These are phyloP conservation scores for Apodemia hepburni DNA, from an alignment of 2,888 invertebrate species.

Conservation along the genomic window DNA sequence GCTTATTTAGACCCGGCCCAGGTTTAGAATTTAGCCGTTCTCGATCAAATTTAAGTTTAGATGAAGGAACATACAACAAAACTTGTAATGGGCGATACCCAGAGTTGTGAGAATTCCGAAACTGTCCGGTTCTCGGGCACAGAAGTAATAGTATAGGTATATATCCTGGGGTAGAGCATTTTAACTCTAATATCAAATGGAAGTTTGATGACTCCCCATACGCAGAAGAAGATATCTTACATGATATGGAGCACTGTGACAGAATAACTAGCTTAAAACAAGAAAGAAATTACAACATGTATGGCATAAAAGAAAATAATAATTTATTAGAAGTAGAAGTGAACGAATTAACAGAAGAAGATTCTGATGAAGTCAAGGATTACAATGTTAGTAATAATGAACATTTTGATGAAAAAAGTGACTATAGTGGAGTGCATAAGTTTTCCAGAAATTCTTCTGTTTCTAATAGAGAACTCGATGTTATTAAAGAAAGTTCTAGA, in stretches of 20 bases:
- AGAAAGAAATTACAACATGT: slow-evolving; percentile 60
- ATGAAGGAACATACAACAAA: slow-evolving; percentile 72
- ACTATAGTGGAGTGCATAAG: slow-evolving; percentile 60
- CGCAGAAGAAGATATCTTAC: slow-evolving; percentile 59
- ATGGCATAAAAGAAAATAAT: slow-evolving; percentile 57
- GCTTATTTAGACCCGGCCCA: slow-evolving; percentile 64
- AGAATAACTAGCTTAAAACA: slow-evolving; percentile 67
- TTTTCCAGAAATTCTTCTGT: slow-evolving; percentile 72
- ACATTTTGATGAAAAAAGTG: slow-evolving; percentile 65
- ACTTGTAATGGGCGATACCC: slow-evolving; percentile 71
- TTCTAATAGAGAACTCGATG: slow-evolving; percentile 73
- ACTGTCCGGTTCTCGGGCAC: slow-evolving; percentile 76
- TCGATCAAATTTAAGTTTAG: slow-evolving; percentile 71
- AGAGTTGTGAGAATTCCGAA: slow-evolving; percentile 77
- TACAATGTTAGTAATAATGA: slow-evolving; percentile 55
- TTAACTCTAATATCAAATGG: slow-evolving; percentile 74
- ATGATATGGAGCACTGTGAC: slow-evolving; percentile 38
- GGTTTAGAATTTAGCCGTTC: slow-evolving; percentile 68
- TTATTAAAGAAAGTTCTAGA: slow-evolving; percentile 75
- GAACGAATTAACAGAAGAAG: slow-evolving; percentile 57
- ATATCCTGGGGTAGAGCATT: slow-evolving; percentile 72
- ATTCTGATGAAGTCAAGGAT: slow-evolving; percentile 62
- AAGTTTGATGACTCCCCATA: slow-evolving; percentile 66
- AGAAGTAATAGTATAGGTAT: slow-evolving; percentile 75
- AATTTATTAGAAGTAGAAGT: slow-evolving; percentile 72